phyloP scores from a whole-genome alignment of 2,888 invertebrate genomes.

The Drepana falcataria region DNA sequence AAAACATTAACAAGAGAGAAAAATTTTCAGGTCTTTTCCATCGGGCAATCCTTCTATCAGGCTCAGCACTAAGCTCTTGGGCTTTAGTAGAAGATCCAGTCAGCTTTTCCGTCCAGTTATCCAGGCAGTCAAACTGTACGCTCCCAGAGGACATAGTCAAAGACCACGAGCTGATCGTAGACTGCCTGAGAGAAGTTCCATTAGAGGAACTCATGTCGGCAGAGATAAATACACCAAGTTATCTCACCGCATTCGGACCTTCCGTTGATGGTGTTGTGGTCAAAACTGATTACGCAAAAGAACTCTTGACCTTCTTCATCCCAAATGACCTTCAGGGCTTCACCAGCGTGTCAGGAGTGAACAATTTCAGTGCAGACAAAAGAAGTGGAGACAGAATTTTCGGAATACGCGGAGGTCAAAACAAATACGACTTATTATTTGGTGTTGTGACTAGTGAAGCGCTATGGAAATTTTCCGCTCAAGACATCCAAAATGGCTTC shows the following conservation, averaged over 20 bases:
- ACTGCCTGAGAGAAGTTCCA: conserved; percentile 88
- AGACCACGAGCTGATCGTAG: conserved; percentile 90
- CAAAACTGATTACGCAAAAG: conserved; percentile 91
- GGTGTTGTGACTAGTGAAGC: conserved; percentile 96
- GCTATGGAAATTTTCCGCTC: conserved; percentile 92
- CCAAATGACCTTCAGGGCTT: conserved; percentile 82
- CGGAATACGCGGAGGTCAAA: conserved; percentile 75
- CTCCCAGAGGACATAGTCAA: conserved; percentile 89
- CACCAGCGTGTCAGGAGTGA: conserved; percentile 80
- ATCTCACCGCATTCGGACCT: conserved; percentile 93
- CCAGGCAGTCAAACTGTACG: conserved; percentile 89
- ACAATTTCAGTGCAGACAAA: conserved; percentile 79
- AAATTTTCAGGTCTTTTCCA: conserved; percentile 87
- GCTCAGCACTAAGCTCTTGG: conserved; percentile 93
- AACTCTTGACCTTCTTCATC: conserved; percentile 84
- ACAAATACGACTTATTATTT: conserved; percentile 91
- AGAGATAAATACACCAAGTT: conserved; percentile 88
- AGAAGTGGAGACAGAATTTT: conserved; percentile 81
- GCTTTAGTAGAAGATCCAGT: conserved; percentile 93
- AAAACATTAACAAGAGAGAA: too few species aligned
- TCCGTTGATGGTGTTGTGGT: conserved; percentile 97
- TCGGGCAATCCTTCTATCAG: conserved; percentile 90
- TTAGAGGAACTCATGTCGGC: conserved; percentile 86
- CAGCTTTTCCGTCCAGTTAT: conserved; percentile 88
- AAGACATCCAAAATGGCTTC: conserved; percentile 91